Evolutionary conservation across 2,888 invertebrate species (phyloP), one percentile per base, ranked within the genome.

Genomic region (Antheraea yamamai): DNA sequence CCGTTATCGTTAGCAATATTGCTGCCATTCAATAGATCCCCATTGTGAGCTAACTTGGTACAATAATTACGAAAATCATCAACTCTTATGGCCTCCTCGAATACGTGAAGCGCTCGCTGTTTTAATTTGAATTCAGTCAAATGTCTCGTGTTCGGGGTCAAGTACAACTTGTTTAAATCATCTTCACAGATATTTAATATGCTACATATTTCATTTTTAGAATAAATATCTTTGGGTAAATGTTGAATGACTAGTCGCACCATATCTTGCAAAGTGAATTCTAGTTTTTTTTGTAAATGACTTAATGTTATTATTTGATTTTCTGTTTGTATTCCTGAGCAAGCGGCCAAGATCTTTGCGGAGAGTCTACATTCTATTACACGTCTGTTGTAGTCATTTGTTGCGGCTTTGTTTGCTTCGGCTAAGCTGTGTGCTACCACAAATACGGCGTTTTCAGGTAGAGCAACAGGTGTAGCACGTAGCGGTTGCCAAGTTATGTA

Each of bases 321-420:
- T 97, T 83, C 96, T 91, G 77, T 96, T 83, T 51, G 95, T 87
- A 82, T 79, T 35, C 87, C 86, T 72, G 85, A 82, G 47, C 82
- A 79, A 71, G 79, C 82, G n/a, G 87, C 84, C 80, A 94, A 86
- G 87, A 98, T 96, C 96, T 98, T 96, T 78, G 97, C 97, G n/a
- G 98, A 98, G 39, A 99, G 90, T 75, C 98, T 96, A 86, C 99
- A 99, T 94, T 99, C 99, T 61, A 98, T 97, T 0, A 99, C 99
- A 75, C 99, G 95, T 79, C 97, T 96, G 91, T 99, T 99, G 90
- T 96, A 99, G 90, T 98, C 97, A 61, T 96, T 96, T 0, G 98
- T 98, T 20, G 99, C 98, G 16, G 99, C 99, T 95, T 99, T 99
- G 91, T 99, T 99, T 79, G 97, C 96, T 89, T 97, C 97, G 0